These are phyloP conservation scores for Grammomys dolichurus DNA, from an alignment of 2,113 vertebrate genomes.

Conservation along the genomic window DNA sequence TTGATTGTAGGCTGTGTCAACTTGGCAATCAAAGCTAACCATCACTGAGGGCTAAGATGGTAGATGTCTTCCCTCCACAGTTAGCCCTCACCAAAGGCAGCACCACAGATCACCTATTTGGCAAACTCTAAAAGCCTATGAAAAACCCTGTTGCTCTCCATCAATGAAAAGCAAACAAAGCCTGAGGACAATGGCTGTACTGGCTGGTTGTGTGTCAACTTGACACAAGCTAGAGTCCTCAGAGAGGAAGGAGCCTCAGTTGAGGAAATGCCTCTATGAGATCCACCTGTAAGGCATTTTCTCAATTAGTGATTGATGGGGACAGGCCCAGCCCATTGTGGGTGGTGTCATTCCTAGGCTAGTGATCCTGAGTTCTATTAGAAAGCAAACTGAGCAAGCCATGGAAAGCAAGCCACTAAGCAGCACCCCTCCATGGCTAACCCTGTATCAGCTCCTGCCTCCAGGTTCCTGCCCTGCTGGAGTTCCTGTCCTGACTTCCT, in stretches of 20 bases:
- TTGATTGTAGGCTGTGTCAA: background rate
- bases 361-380: background rate
- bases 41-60: background rate
- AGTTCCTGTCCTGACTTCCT: background rate
- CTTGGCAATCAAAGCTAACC: background rate
- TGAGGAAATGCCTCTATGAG: background rate
- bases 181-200: background rate
- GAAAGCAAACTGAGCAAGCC: background rate
- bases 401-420: background rate
- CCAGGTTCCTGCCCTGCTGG: background rate
- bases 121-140: background rate
- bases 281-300: background rate
- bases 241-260: background rate
- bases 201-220: background rate
- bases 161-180: background rate
- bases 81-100: background rate
- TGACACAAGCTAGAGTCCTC: background rate
- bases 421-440: background rate
- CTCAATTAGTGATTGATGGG: background rate
- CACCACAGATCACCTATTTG: background rate
- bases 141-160: background rate
- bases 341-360: background rate
- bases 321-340: background rate
- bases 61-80: rapidly evolving
- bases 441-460: background rate